Base-by-base conservation (phyloP, 1,140 invertebrate species). In the Aphelenchoides fujianensis region DNA sequence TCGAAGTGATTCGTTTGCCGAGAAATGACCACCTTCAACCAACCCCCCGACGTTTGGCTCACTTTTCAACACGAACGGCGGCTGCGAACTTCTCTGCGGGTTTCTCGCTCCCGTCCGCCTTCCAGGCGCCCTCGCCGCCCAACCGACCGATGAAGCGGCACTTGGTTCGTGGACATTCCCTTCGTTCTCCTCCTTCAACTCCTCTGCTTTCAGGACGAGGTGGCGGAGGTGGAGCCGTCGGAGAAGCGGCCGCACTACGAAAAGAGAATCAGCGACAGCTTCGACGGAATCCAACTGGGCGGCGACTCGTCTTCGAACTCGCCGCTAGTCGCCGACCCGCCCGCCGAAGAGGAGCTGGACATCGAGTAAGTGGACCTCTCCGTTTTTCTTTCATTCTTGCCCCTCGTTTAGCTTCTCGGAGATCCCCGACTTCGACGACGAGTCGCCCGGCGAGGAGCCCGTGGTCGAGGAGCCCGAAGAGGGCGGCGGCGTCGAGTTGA, bases 401-500 rank as follows among this genome's bases (percentile, higher is more conserved):
- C 32, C 7, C 54, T 1, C 3, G 12, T 72, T 74, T 52, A 27
- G 12, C 31, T 34, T 9, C 9, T 36, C 48, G 0, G 5, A 71
- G 3, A 48, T 48, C 41, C 41, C 41, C 12, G 41, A 48, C 12
- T 16, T 48, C 23, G 41, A 48, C 12, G 23, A 12, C 41, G 41
- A 48, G 12, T 23, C 12, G 23, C 23, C 23, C 41, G 41, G 12
- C 23, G 63, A 66, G n/a, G 16, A 30, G 1, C 16, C 63, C 23
- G 12, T 73, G 12, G 37, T 52, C 19, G 71, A 72, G 27, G 70
- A 72, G 31, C 31, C 70, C 5, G 64, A 53, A 28, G 32, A 66
- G 3, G 68, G 27, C 9, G 71, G n/a, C 19, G 31, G 31, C 7
- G 16, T 72, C 12, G 41, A 54, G 16, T 31, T 72, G 1, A 72